Base-by-base conservation (phyloP, 1,140 invertebrate species). In the Maconellicoccus hirsutus region DNA sequence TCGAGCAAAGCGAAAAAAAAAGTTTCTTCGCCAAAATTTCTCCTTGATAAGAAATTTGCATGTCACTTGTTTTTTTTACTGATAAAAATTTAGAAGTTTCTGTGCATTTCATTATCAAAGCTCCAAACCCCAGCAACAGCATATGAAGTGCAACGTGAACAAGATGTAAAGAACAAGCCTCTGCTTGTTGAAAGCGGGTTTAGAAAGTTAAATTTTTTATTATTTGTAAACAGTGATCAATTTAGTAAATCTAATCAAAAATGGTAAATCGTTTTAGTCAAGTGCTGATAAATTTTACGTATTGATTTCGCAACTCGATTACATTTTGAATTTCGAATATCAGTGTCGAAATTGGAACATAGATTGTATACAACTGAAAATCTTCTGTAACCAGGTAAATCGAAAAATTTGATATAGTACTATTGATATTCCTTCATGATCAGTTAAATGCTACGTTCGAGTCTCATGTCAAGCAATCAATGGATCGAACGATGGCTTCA, bases 101-200 rank as follows among this genome's bases (percentile, higher is more conserved):
- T 25, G 10, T 66, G 61, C 21, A 23, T 66, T 66, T 66, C 25
- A 66, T 66, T 66, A 66, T 66, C 22, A 25, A 66, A 26, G 22
- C 8, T 25, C 10, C 21, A 26, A 66, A 23, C 61, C 61, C 61
- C 61, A 66, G 61, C 61, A 66, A 66, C 61, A 66, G 61, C 25
- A 26, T 66, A 61, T 66, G 21, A 66, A 25, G 61, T 66, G 61
- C 61, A 66, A 66, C 61, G 61, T 66, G 61, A 66, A 66, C 61
- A 66, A 66, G 61, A 66, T 66, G 25, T 66, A 22, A 66, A 19
- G 61, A 66, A 66, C 61, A 66, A 66, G 61, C 61, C 61, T 8
- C 61, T 25, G 61, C 61, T 66, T 66, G 61, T 66, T 66, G 25
- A 66, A 66, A 66, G 61, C 61, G 61, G 61, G 21, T 25, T 26